phyloP scores from a whole-genome alignment of 2,113 vertebrate genomes.

The Anolis carolinensis region DNA sequence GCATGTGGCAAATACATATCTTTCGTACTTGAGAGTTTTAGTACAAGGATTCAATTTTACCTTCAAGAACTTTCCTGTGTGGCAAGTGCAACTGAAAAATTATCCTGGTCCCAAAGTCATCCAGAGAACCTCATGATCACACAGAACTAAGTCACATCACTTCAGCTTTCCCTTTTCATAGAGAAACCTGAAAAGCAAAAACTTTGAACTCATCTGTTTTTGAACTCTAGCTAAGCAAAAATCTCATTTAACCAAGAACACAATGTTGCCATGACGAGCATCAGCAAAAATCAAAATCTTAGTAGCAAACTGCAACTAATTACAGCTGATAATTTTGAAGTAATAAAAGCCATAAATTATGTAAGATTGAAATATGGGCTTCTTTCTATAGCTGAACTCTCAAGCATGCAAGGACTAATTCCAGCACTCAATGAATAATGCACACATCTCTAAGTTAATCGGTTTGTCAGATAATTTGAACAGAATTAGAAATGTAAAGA shows the following conservation, averaged over 20 bases:
- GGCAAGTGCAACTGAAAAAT: neutral
- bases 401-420: conserved; percentile 12
- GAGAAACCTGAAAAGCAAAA: conserved; percentile 21
- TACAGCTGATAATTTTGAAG: conserved; percentile 25
- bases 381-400: conserved; percentile 24
- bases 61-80: neutral
- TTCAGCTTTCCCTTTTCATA: neutral
- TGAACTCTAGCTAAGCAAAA: conserved; percentile 32
- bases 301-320: neutral
- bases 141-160: neutral
- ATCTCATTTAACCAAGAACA: conserved; percentile 33
- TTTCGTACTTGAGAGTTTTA: too few species aligned
- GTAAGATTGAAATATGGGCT: conserved; percentile 5
- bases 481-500: neutral
- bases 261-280: conserved; percentile 27
- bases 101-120: neutral
- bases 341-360: conserved; percentile 30
- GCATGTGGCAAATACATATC: too few species aligned
- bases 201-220: conserved; percentile 20
- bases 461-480: neutral
- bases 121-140: neutral
- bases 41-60: neutral
- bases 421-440: conserved; percentile 10
- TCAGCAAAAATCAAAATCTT: conserved; percentile 38
- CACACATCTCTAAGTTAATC: neutral